Evolutionary conservation across 1,140 invertebrate genomes (phyloP), one percentile per base, ranked within the genome.

Genomic region (Cardiocondyla obscurior): DNA sequence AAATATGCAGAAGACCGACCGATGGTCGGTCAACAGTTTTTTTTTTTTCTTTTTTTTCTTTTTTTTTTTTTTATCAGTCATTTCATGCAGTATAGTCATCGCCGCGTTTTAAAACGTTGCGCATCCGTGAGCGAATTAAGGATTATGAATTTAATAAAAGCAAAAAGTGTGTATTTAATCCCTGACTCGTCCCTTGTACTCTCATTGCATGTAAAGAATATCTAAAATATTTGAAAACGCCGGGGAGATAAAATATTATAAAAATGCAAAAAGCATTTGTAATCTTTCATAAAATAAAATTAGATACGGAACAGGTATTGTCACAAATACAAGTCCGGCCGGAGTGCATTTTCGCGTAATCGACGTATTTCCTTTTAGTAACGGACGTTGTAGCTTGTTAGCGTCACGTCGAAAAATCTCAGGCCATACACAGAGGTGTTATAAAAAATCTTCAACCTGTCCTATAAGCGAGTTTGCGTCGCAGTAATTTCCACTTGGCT

Each of bases 401-500:
- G 36, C 39, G 42, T 72, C 79, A 64, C 46, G 39, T 16, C 36
- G 19, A 73, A 55, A 77, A 83, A 85, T 83, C 81, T 77, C 60
- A 70, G 55, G 22, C 33, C 64, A 77, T 72, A 46, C 42, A 62
- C 64, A 16, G 25, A 42, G 76, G 28, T 58, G 74, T 72, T 88
- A 86, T 84, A 83, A 88, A 86, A 89, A 87, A 87, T 88, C 84
- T 88, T 88, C 65, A 84, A 86, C 86, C 85, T 58, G 76, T 88
- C 81, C 64, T 67, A 72, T 69, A 81, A 89, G 82, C 84, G 81
- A 86, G 86, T 88, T 89, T 88, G 85, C 86, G 85, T 88, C 79
- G 85, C 79, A 81, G 85, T 86, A 86, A 89, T 89, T 89, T 89
- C 86, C 86, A 88, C 86, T 88, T 76, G 88, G 88, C 69, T 89